Conservation (phyloP, 2,797 vertebrate species). For the Oreochromis mossambicus region DNA sequence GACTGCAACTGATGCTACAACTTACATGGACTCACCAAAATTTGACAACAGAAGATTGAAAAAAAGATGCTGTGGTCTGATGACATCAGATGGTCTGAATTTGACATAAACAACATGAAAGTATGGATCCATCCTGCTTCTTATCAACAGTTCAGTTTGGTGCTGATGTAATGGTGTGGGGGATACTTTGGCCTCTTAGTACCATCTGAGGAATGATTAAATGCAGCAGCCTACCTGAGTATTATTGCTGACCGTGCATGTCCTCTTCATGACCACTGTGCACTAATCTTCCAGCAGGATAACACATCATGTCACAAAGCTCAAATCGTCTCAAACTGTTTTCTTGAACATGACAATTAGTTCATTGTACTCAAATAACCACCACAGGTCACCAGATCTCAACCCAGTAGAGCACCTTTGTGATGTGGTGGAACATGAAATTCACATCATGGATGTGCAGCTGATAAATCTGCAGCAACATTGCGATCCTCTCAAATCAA, state of each 20-base stretch:
- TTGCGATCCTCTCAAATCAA: background rate
- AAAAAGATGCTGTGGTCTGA: background rate
- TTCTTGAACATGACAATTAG: background rate
- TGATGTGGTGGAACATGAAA: background rate
- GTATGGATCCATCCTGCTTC: background rate
- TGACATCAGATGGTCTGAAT: background rate
- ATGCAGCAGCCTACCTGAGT: background rate
- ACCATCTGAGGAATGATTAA: background rate
- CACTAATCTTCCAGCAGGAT: background rate
- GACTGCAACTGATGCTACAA: background rate
- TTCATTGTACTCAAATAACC: background rate
- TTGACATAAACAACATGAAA: background rate
- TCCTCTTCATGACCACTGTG: background rate
- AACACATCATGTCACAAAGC: background rate
- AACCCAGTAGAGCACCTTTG: background rate
- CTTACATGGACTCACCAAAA: background rate
- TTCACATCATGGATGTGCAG: background rate
- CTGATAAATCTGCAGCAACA: background rate
- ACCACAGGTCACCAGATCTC: background rate
- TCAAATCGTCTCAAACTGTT: background rate
- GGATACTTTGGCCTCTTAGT: background rate
- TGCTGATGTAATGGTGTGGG: background rate
- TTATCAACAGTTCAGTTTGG: background rate
- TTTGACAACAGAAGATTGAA: background rate
- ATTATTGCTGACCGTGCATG: background rate